A percentile compares a stretch with the other conserved stretches of the same genome.
phyloP scores from a whole-genome alignment of 2,797 vertebrate species.

The Microtus agrestis region DNA sequence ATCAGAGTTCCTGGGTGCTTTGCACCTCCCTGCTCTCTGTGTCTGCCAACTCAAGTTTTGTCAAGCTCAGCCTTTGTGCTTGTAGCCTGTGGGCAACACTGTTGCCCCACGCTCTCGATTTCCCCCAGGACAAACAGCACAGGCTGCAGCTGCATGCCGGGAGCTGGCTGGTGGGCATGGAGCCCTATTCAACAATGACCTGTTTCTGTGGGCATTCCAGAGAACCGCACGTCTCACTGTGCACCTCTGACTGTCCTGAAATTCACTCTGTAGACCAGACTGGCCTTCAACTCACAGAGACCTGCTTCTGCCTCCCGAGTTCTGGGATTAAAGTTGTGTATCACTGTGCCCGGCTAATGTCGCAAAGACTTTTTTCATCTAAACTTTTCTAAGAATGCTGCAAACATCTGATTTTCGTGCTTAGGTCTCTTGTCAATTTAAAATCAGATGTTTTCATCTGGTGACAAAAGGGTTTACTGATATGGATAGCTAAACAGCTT shows the following conservation, averaged over 20 bases:
- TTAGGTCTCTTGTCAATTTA: slow-evolving; percentile 1
- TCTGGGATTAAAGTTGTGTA: neutral
- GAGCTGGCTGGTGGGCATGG: neutral
- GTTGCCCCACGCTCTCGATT: neutral
- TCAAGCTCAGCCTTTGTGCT: neutral
- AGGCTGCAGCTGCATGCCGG: neutral
- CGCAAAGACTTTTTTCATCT: neutral
- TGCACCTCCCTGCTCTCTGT: neutral
- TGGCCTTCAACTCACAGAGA: neutral
- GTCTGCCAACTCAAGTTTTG: neutral
- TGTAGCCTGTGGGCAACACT: neutral
- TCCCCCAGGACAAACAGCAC: neutral
- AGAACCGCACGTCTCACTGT: accelerated
- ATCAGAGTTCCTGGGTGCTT: neutral
- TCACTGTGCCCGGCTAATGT: neutral
- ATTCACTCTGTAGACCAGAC: neutral
- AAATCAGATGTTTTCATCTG: slow-evolving; percentile 13
- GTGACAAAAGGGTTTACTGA: neutral
- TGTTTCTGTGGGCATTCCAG: neutral
- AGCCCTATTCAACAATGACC: neutral
- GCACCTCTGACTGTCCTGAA: neutral
- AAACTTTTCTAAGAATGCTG: neutral
- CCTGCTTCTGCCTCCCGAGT: neutral
- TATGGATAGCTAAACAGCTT: neutral
- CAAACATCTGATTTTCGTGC: slow-evolving; percentile 24